A percentile compares a stretch with the other conserved stretches of the same genome.
Evolutionary conservation across 2,113 vertebrate species (phyloP).

Genomic region (Donacobius atricapilla): DNA sequence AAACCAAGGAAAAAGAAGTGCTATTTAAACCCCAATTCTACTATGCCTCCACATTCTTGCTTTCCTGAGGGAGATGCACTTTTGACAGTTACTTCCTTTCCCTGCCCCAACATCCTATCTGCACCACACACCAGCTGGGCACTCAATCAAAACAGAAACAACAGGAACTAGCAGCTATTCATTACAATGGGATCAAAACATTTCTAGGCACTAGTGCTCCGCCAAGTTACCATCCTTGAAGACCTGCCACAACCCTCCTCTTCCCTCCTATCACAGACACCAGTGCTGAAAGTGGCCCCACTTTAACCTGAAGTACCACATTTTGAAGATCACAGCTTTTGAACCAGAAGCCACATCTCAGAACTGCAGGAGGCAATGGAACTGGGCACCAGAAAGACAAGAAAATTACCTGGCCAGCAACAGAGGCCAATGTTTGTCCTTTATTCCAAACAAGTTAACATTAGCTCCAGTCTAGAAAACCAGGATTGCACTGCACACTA

Average conservation of each 20-base stretch:
- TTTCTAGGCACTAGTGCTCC: neutral
- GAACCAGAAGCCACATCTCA: neutral
- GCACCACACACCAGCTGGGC: constrained; percentile 45
- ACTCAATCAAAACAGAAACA: constrained; percentile 66
- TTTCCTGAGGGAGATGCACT: constrained; percentile 65
- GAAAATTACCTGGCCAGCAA: neutral
- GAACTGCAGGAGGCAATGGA: neutral
- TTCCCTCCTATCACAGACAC: neutral
- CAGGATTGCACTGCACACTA: constrained; percentile 5
- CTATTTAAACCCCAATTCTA: constrained; percentile 11
- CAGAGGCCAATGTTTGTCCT: neutral
- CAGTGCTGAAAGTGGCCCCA: neutral
- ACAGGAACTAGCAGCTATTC: constrained; percentile 62
- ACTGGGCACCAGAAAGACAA: neutral
- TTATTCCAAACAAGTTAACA: constrained; percentile 31
- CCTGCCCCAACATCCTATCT: constrained; percentile 53
- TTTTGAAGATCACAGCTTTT: neutral
- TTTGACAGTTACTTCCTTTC: constrained; percentile 59
- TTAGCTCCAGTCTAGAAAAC: constrained; percentile 41
- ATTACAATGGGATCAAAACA: constrained; percentile 61
- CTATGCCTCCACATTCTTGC: constrained; percentile 47
- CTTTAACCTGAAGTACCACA: neutral
- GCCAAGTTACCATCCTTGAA: constrained; percentile 61
- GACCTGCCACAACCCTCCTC: neutral
- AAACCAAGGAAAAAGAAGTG: constrained; percentile 46